Conservation (phyloP, 1,140 invertebrate genomes). For the Eufriesea mexicana region DNA sequence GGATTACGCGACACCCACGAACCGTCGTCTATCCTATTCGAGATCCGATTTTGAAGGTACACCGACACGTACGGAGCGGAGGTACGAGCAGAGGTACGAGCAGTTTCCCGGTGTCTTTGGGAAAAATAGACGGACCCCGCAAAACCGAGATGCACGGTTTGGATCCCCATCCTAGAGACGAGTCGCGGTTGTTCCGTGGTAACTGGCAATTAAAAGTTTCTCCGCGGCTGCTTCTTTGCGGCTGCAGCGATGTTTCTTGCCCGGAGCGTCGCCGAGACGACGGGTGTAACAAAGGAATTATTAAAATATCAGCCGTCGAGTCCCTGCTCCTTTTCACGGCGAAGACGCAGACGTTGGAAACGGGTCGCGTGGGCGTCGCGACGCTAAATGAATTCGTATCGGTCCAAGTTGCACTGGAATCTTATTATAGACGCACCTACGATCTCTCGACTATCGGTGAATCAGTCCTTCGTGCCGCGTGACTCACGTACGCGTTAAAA, state of each 20-base stretch:
- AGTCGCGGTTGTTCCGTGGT: no score
- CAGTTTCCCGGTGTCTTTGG: not conserved
- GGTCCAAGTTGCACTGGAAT: not conserved
- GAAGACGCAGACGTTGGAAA: not conserved
- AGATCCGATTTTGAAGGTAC: not conserved
- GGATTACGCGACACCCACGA: not conserved
- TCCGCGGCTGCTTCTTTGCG: not conserved
- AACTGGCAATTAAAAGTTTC: conserved; percentile 39
- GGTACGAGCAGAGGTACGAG: not conserved
- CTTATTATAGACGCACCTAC: conserved; percentile 14
- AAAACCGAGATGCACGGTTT: not conserved
- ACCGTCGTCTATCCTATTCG: not conserved
- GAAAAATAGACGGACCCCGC: not conserved
- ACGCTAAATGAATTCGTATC: not conserved
- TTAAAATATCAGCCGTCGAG: not conserved
- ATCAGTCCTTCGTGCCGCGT: not conserved
- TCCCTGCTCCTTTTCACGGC: not conserved
- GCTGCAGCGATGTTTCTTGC: not conserved
- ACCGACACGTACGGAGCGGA: not conserved
- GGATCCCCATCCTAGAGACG: no score
- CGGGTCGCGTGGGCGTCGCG: not conserved
- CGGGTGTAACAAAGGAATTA: not conserved
- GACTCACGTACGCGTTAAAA: not conserved
- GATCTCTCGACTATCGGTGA: not conserved
- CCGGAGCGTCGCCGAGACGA: not conserved